Percentiles rank a stretch among this genome's conserved stretches.
Evolutionary conservation across 2,797 vertebrate species (phyloP).

Genomic region (Leptatherina wallacei): DNA sequence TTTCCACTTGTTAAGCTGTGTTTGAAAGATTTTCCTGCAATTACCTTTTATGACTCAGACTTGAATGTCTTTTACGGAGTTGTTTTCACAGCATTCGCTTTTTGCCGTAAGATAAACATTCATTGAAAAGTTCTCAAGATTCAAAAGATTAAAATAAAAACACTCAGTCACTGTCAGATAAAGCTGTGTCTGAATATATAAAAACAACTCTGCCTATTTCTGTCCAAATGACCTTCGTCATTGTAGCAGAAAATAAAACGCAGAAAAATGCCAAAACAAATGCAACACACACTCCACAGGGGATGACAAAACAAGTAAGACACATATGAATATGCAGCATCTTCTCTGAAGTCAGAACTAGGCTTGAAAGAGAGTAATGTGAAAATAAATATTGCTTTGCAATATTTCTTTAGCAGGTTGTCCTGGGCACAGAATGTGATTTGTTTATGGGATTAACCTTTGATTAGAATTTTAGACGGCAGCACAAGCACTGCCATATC

Average conservation of each 20-base stretch:
- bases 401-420: slow-evolving; percentile 50
- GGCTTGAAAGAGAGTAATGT: slow-evolving; percentile 59
- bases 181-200: slow-evolving; percentile 27
- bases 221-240: slow-evolving; percentile 52
- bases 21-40: slow-evolving; percentile 1
- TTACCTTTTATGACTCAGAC: slow-evolving; percentile 6
- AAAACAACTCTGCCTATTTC: slow-evolving; percentile 42
- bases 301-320: slow-evolving; percentile 55
- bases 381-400: slow-evolving; percentile 62
- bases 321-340: slow-evolving; percentile 66
- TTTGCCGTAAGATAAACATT: slow-evolving; percentile 29
- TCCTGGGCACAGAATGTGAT: slow-evolving; percentile 56
- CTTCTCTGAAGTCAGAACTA: slow-evolving; percentile 62
- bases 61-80: not conserved
- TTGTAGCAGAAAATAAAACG: slow-evolving; percentile 56
- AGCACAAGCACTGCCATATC: slow-evolving; percentile 49
- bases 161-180: slow-evolving; percentile 11
- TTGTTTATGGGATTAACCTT: slow-evolving; percentile 78
- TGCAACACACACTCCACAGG: slow-evolving; percentile 30
- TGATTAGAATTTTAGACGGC: slow-evolving; percentile 75
- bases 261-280: slow-evolving; percentile 53
- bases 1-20: slow-evolving; percentile 8
- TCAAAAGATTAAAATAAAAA: slow-evolving; percentile 23
- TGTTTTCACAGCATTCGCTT: not conserved
- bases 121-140: slow-evolving; percentile 17